Conservation (phyloP, 1,140 invertebrate species). For the Drosophila mojavensis region DNA sequence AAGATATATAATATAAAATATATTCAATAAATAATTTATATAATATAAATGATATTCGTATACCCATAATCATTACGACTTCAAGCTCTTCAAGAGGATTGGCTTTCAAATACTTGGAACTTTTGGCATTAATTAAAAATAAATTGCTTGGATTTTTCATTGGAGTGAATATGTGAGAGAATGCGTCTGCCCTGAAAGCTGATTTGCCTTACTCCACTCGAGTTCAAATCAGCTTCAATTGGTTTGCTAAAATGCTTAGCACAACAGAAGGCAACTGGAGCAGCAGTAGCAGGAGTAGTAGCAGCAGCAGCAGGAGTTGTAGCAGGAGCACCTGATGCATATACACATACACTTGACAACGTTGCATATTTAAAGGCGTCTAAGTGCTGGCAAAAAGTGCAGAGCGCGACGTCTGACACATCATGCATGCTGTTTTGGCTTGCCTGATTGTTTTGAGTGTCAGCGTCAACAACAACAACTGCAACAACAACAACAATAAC, state of each 20-base stretch:
- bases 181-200: background rate
- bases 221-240: background rate
- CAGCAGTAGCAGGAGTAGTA: too few relatives aligned
- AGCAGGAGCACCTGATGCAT: conserved; percentile 24
- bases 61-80: too few relatives aligned
- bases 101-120: too few relatives aligned
- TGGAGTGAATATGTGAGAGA: background rate
- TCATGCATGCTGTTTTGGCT: conserved; percentile 76
- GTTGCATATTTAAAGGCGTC: conserved; percentile 78
- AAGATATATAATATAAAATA: too few relatives aligned
- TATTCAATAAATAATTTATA: too few relatives aligned
- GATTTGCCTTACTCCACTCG: conserved; percentile 1
- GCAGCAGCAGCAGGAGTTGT: too few relatives aligned
- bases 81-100: too few relatives aligned
- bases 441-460: conserved; percentile 74
- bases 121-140: too few relatives aligned
- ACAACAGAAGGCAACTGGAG: conserved; percentile 32
- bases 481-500: conserved; percentile 11
- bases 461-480: conserved; percentile 35
- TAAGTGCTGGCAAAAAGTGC: conserved; percentile 75
- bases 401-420: conserved; percentile 54
- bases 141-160: too few relatives aligned
- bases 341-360: conserved; percentile 46
- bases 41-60: too few relatives aligned
- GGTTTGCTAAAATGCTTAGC: conserved; percentile 16